Base-by-base conservation (phyloP, 2,888 invertebrate genomes). In the Daptonema setosum region DNA sequence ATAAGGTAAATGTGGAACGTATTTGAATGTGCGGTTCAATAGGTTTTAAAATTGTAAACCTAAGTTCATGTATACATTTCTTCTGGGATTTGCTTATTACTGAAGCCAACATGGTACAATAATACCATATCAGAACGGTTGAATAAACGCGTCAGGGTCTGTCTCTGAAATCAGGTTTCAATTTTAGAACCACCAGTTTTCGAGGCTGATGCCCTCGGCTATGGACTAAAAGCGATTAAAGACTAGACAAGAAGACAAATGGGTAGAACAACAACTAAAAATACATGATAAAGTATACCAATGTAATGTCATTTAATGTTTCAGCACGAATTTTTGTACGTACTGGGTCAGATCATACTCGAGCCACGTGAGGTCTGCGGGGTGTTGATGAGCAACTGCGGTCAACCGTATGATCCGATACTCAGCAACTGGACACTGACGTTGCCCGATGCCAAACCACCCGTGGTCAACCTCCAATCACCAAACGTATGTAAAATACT, bases 341-440 rank as follows among this genome's bases (percentile, higher is more conserved):
- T 45, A 3, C 45, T 45, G 3, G 45, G 45, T 45, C 45, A 45
- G 22, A n/a, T n/a, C 45, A n/a, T 45, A 3, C 11, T 45, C 5
- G 45, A 45, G 17, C 45, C 45, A 17, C 45, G 45, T 5, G n/a
- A 57, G 28, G 1, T 57, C 43, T 57, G 57, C 35, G 54, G 56
- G 2, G 17, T 56, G 24, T 8, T 56, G n/a, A 25, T 45, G 2
- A 22, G 22, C 47, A 57, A 63, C 54, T 64, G 64, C 57, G 63
- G 63, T 5, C 58, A 60, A n/a, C 60, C 61, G 14, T 61, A 60
- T 43, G 60, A 63, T 45, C 65, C 65, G 0, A 41, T 63, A 28
- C 57, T 62, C 17, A 60, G 58, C 28, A 60, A 63, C 60, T 65
- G 66, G 65, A 63, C 62, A 41, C 57, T 65, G 8, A 59, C 62